Base-by-base conservation (phyloP, 2,797 vertebrate genomes). In the Macropodus opercularis region DNA sequence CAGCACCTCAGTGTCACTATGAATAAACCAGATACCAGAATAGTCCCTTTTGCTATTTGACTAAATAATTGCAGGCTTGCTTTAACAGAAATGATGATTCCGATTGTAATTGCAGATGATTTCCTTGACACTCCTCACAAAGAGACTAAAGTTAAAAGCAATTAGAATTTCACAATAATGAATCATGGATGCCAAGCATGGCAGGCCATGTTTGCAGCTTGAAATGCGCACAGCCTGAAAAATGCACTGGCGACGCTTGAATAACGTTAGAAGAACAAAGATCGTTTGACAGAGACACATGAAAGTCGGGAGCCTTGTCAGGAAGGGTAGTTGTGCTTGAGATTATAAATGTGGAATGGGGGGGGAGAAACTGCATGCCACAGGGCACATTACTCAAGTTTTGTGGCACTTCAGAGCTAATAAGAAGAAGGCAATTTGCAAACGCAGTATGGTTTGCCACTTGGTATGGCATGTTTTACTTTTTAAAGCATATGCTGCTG, bases 51-150 rank as follows among this genome's bases (percentile, higher is more conserved):
- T 51, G 36, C 34, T 24, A 54, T 50, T 35, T 63, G n/a, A 59
- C n/a, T 32, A 38, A 41, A 8, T 55, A 58, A 76, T 71, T 65
- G 61, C 21, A 46, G 36, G 34, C 58, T 65, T 69, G 46, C 40
- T 54, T 54, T 39, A 40, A 55, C 21, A 35, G n/a, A 49, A 35
- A 46, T 9, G 24, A 50, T 46, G 22, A 74, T 53, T 69, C 48
- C 10, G 23, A 21, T 4, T 13, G 46, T 50, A 68, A 68, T 51
- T 14, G 23, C 11, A 1, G 35, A 11, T n/a, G 34, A 62, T 39
- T 63, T 73, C n/a, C 47, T 43, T 41, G 63, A 74, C 62, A 70
- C 34, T 36, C 22, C 24, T 26, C 35, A 61, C 38, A 61, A 63
- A 52, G 15, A 51, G 23, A 13, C 13, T 15, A n/a, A 55, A 55